phyloP scores from a whole-genome alignment of 2,797 vertebrate genomes.

The Pangasius larnaudii region DNA sequence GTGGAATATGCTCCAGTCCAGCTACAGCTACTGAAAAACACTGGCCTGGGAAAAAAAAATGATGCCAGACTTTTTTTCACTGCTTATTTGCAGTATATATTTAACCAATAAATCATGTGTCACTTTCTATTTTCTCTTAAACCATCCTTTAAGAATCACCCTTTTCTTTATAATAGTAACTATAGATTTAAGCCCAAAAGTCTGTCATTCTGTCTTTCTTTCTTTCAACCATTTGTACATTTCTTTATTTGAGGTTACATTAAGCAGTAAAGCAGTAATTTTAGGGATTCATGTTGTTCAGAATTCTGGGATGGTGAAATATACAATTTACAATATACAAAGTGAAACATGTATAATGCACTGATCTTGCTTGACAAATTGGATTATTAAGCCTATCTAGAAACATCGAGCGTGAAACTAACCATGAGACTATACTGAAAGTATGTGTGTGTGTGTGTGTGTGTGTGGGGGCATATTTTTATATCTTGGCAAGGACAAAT shows the following conservation, averaged over 20 bases:
- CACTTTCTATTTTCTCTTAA: not conserved
- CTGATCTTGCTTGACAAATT: conserved; percentile 48
- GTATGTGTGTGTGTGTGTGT: conserved; percentile 24
- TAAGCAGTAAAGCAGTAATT: conserved; percentile 21
- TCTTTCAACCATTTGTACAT: not conserved
- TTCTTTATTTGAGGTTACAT: not conserved
- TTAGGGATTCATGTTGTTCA: conserved; percentile 11
- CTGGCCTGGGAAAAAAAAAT: no score
- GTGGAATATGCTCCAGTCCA: not conserved
- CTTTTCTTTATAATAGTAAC: not conserved
- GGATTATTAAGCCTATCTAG: conserved; percentile 48
- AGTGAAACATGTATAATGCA: conserved; percentile 38
- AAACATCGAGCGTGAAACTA: conserved; percentile 38
- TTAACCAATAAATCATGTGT: not conserved
- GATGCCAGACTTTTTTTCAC: not conserved
- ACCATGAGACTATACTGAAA: conserved; percentile 37
- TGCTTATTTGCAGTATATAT: not conserved
- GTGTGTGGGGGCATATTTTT: not conserved
- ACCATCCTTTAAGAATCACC: not conserved
- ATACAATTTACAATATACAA: conserved; percentile 42
- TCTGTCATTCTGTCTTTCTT: not conserved
- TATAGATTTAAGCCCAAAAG: not conserved
- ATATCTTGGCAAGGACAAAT: not conserved
- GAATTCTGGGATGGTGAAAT: conserved; percentile 31
- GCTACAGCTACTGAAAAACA: not conserved